A percentile compares a stretch with the other conserved stretches of the same genome.
Evolutionary conservation across 2,797 vertebrate genomes (phyloP).

Genomic region (Parauchenoglanis ngamensis): DNA sequence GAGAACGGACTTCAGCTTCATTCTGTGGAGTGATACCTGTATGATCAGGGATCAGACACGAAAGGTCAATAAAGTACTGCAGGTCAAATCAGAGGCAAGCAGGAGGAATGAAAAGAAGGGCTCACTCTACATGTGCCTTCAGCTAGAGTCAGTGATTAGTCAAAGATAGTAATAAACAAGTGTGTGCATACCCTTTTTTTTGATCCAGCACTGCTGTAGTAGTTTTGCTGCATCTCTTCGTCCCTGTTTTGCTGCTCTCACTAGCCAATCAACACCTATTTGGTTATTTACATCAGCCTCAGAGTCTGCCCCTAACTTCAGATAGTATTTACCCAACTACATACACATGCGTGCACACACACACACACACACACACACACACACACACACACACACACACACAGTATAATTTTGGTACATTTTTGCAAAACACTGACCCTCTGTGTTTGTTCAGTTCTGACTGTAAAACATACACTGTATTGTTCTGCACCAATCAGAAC

Average conservation of each 20-base stretch:
- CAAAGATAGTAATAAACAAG: not conserved
- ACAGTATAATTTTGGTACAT: not conserved
- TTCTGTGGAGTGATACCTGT: constrained; percentile 91
- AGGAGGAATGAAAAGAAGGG: not conserved
- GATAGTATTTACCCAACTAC: constrained; percentile 87
- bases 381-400: constrained; percentile 47
- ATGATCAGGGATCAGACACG: not conserved
- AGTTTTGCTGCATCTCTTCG: constrained; percentile 81
- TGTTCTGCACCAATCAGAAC: not conserved
- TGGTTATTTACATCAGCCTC: constrained; percentile 84
- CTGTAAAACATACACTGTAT: not conserved
- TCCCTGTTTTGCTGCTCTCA: constrained; percentile 91
- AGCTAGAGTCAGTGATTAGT: not conserved
- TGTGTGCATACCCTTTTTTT: constrained; percentile 81
- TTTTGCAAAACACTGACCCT: not conserved
- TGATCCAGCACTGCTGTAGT: constrained; percentile 84
- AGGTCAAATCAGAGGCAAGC: not conserved
- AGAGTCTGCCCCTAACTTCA: constrained; percentile 80
- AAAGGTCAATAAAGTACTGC: not conserved
- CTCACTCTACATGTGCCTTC: not conserved
- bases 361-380: constrained; percentile 31
- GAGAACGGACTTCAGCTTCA: constrained; percentile 80
- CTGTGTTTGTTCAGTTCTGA: not conserved
- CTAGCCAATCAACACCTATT: constrained; percentile 85
- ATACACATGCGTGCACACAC: constrained; percentile 46